Percentiles rank a stretch among this genome's conserved stretches.
phyloP scores from a whole-genome alignment of 2,888 invertebrate genomes.

The Lepidochitona cinerea region DNA sequence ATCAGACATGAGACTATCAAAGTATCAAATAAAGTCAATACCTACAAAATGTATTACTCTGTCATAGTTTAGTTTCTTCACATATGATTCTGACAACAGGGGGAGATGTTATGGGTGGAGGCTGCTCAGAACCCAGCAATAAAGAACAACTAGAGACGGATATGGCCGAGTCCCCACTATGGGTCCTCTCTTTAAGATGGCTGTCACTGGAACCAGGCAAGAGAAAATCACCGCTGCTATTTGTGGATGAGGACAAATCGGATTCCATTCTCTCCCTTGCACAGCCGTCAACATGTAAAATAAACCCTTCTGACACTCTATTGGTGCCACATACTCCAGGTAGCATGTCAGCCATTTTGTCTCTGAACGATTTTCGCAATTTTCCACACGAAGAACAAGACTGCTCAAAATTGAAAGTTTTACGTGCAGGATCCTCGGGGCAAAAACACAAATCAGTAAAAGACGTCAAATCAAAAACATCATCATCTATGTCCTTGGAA shows the following conservation, averaged over 20 bases:
- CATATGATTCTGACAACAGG: too few species aligned
- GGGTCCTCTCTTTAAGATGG: too few species aligned
- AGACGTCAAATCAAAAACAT: not conserved
- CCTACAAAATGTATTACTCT: too few species aligned
- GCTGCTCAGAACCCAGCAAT: not conserved
- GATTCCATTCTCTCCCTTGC: not conserved
- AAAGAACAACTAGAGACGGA: not conserved
- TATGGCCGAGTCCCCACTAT: not conserved
- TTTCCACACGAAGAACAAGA: not conserved
- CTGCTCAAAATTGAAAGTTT: not conserved
- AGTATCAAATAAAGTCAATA: too few species aligned
- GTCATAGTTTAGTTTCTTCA: too few species aligned
- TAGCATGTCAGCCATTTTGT: not conserved
- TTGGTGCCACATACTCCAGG: not conserved
- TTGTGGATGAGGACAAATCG: not conserved
- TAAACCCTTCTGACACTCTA: not conserved
- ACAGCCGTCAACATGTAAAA: not conserved
- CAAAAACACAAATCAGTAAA: not conserved
- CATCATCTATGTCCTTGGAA: not conserved
- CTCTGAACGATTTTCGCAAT: not conserved
- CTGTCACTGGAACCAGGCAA: too few species aligned
- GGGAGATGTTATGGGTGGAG: not conserved
- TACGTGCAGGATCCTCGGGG: not conserved
- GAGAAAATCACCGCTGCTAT: not conserved
- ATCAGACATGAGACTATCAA: too few species aligned